A percentile compares a stretch with the other conserved stretches of the same genome.
These are phyloP conservation scores for Botrylloides violaceus DNA, from an alignment of 23 tunicate genomes.

Conservation along the genomic window DNA sequence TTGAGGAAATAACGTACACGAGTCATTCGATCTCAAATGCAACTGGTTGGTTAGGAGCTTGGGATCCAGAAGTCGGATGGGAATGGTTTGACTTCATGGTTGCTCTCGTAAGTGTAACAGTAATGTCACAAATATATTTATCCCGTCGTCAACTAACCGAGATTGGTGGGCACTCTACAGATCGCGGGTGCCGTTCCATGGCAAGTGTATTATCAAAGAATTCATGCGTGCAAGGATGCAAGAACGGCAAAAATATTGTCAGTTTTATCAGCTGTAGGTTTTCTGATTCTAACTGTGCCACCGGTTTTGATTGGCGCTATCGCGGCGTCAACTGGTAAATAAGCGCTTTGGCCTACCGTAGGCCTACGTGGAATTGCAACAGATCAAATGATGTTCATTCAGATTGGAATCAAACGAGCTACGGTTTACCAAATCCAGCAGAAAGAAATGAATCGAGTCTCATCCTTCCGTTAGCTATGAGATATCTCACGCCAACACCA, in stretches of 20 bases:
- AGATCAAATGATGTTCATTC: no score
- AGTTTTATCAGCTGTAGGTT: conserved; percentile 16
- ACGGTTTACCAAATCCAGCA: conserved; percentile 1
- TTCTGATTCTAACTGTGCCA: conserved; percentile 10
- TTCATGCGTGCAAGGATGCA: conserved; percentile 17
- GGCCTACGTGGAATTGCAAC: background rate
- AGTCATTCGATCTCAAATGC: conserved; percentile 15
- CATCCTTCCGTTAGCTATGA: conserved; percentile 8
- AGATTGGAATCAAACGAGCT: conserved; percentile 23
- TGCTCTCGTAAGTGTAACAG: conserved; percentile 37
- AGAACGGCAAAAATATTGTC: conserved; percentile 7
- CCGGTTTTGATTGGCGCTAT: conserved; percentile 24
- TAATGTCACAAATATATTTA: background rate
- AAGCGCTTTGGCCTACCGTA: background rate
- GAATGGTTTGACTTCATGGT: conserved; percentile 70
- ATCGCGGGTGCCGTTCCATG: conserved; percentile 27
- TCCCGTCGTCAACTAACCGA: no score
- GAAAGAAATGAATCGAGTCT: conserved; percentile 21
- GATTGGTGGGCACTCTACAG: background rate
- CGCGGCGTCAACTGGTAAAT: conserved; percentile 24
- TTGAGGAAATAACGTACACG: conserved; percentile 36
- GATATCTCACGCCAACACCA: conserved; percentile 14
- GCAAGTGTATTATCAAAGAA: conserved; percentile 28
- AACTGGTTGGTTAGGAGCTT: conserved; percentile 63
- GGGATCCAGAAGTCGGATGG: conserved; percentile 40